Evolutionary conservation across 1,140 invertebrate species (phyloP).

Genomic region (Aphidius gifuensis): DNA sequence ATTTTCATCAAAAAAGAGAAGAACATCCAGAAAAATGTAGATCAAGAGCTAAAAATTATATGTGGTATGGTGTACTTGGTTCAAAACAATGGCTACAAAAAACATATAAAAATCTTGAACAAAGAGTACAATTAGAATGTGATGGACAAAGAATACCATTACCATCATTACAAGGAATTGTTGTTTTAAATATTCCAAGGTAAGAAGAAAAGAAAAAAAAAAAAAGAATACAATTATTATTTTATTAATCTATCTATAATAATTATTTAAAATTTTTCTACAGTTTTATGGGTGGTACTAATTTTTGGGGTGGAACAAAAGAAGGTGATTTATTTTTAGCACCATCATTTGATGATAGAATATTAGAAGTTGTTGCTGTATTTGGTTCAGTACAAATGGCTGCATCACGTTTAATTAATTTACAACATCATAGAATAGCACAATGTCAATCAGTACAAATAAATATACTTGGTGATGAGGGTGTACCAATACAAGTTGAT

Average conservation of each 20-base stretch:
- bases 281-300: conserved; percentile 93
- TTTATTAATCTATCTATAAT: background rate
- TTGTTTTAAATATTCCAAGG: conserved; percentile 93
- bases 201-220: conserved; percentile 55
- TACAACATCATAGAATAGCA: conserved; percentile 95
- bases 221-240: conserved; percentile 18
- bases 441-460: conserved; percentile 95
- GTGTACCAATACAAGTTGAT: conserved; percentile 90
- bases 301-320: conserved; percentile 94
- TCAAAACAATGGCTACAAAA: conserved; percentile 87
- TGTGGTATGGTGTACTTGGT: conserved; percentile 96
- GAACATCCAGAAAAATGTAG: conserved; percentile 97
- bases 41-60: conserved; percentile 90
- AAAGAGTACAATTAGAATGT: conserved; percentile 89
- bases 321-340: conserved; percentile 84
- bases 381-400: conserved; percentile 97
- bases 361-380: conserved; percentile 93
- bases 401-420: conserved; percentile 87
- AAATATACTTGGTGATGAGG: conserved; percentile 86
- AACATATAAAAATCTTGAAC: conserved; percentile 95
- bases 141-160: conserved; percentile 88
- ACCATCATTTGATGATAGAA: conserved; percentile 88
- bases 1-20: conserved; percentile 96
- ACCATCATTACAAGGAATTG: conserved; percentile 93
- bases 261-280: conserved; percentile 14